Conservation (phyloP, 2,113 vertebrate genomes). For the Phalacrocorax pelagicus region DNA sequence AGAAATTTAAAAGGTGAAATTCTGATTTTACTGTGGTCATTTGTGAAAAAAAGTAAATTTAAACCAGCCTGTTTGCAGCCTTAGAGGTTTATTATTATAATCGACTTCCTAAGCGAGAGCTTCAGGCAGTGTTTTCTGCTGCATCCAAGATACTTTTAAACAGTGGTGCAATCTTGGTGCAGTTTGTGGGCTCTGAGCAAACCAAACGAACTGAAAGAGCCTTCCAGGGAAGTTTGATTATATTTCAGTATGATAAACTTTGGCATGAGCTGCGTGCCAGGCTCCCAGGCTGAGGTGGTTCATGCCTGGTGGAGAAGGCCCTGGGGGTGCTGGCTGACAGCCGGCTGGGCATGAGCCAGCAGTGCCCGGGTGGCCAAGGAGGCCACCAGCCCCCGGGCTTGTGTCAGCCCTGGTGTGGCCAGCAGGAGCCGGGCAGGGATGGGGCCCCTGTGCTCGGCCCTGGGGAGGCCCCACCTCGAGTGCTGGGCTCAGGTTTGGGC, state of each 20-base stretch:
- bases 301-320: too few relatives aligned
- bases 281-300: accelerated
- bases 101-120: background rate
- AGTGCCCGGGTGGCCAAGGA: too few relatives aligned
- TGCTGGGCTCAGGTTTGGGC: too few relatives aligned
- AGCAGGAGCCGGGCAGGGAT: too few relatives aligned
- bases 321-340: too few relatives aligned
- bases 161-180: background rate
- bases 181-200: background rate
- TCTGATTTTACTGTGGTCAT: background rate
- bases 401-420: too few relatives aligned
- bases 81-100: background rate
- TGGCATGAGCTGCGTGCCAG: accelerated
- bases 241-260: background rate
- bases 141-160: background rate
- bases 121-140: background rate
- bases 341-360: too few relatives aligned
- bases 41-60: background rate
- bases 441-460: too few relatives aligned
- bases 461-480: too few relatives aligned
- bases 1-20: background rate
- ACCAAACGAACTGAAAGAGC: background rate
- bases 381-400: too few relatives aligned
- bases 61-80: background rate
- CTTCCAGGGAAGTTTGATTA: background rate